Base-by-base conservation (phyloP, 2,888 invertebrate genomes). In the Spicauda simplicius region DNA sequence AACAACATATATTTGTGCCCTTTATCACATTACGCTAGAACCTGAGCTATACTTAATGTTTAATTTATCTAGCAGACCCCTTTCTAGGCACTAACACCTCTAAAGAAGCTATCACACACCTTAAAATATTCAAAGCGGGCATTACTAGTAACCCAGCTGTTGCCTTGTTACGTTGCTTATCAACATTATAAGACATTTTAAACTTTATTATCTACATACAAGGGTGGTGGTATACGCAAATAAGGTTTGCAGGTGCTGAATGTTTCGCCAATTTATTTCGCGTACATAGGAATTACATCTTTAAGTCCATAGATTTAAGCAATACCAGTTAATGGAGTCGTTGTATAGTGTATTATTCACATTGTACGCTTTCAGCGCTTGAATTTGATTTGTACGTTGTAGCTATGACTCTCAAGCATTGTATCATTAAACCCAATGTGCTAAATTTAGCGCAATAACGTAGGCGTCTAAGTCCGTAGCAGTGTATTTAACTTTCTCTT, bases 71-170 rank as follows among this genome's bases (percentile, higher is more conserved):
- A 37, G 37, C 4, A 33, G 8, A 8, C 10, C 33, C 10, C 11
- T 12, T 0, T 37, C 37, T 12, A 37, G 1, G 2, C 50, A 62
- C 67, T 62, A 68, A 68, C 52, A 57, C 62, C 62, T 62, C 45
- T 25, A 52, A 68, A 56, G 52, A 68, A 68, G 62, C 62, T 67
- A 57, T 67, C 67, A 61, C 56, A 62, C 62, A 50, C 57, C 61
- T 62, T 67, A 41, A 67, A 67, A 67, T 62, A 67, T 61, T 67
- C 67, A 67, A 57, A 67, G 52, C 57, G 67, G 41, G 41, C 67
- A 61, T 62, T 57, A 67, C 62, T 45, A 50, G 56, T 37, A 30
- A 57, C 61, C 61, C 60, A 66, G 66, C 54, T 66, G 66, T 54
- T 60, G 19, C 55, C 16, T 14, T 20, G 16, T 53, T 20, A 58